Conservation (phyloP, 2,797 vertebrate genomes). For the Scolopax rusticola region DNA sequence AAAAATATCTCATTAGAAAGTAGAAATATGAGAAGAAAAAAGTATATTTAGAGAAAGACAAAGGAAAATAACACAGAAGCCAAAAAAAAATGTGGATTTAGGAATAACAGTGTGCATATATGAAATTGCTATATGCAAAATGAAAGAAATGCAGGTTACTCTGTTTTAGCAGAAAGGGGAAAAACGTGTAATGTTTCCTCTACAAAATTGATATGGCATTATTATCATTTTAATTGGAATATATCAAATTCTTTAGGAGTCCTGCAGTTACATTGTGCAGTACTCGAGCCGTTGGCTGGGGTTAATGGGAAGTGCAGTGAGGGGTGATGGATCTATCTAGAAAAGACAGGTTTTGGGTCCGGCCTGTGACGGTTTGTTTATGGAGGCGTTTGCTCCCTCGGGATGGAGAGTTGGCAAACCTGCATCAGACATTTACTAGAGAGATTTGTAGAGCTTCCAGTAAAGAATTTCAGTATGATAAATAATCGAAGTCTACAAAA, state of each 20-base stretch:
- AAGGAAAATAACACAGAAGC: neutral
- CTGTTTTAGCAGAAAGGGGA: neutral
- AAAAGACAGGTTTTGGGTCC: neutral
- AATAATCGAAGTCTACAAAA: neutral
- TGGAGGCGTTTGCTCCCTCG: neutral
- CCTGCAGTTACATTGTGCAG: neutral
- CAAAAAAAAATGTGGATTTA: neutral
- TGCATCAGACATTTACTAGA: neutral
- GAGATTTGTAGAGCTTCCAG: neutral
- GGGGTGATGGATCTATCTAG: neutral
- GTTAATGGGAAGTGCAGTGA: neutral
- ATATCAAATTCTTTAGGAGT: neutral
- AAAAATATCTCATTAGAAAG: neutral
- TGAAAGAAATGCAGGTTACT: neutral
- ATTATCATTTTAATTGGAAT: neutral
- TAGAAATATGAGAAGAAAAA: neutral
- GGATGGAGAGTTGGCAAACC: neutral
- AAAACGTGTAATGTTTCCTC: neutral
- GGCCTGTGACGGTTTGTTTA: neutral
- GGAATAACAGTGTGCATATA: neutral
- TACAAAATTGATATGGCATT: neutral
- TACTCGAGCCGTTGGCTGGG: neutral
- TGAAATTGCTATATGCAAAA: neutral
- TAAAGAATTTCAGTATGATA: neutral
- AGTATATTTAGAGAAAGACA: neutral